Percentiles rank a stretch among this genome's conserved stretches.
phyloP scores from a whole-genome alignment of 2,888 invertebrate species.

The Conomelus anceps region DNA sequence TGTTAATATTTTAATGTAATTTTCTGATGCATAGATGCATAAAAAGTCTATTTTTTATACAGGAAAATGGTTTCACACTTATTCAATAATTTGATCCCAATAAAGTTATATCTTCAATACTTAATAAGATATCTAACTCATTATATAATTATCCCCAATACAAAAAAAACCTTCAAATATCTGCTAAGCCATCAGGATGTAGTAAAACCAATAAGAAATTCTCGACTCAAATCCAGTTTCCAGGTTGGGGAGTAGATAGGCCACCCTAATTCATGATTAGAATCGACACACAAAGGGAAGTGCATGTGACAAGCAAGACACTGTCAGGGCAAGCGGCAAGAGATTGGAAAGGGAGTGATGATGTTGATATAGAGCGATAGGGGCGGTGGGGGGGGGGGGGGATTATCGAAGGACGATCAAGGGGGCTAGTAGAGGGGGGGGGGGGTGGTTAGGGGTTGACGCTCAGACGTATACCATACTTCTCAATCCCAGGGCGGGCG shows the following conservation, averaged over 20 bases:
- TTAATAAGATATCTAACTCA: too few species aligned
- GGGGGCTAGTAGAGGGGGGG: too few species aligned
- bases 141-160: too few species aligned
- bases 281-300: neutral
- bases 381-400: neutral
- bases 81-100: too few species aligned
- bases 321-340: neutral
- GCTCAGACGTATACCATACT: neutral
- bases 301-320: neutral
- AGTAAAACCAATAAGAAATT: neutral
- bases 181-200: neutral
- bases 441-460: neutral
- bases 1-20: too few species aligned
- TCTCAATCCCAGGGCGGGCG: neutral
- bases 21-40: too few species aligned
- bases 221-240: neutral
- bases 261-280: neutral
- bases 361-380: neutral
- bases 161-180: too few species aligned
- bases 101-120: too few species aligned
- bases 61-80: too few species aligned
- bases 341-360: neutral
- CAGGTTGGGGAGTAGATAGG: neutral
- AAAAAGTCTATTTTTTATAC: too few species aligned
- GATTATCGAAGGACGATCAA: too few species aligned